Percentiles rank a stretch among this genome's conserved stretches.
Conservation (phyloP, 2,797 vertebrate species). For the Premnoplex brunnescens region DNA sequence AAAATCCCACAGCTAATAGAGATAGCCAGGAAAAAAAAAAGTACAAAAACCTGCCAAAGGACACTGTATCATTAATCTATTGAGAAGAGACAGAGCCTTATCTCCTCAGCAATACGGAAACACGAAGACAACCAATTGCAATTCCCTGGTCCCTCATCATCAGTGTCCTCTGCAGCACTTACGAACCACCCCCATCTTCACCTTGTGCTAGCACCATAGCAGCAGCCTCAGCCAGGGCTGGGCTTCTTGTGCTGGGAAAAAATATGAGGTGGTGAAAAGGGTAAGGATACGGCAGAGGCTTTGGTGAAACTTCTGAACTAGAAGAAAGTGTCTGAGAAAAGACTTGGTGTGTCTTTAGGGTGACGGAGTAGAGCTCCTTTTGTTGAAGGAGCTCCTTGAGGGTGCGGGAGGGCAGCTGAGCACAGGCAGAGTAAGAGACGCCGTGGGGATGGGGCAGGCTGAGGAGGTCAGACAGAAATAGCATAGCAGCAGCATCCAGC, state of each 20-base stretch:
- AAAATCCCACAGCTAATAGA: not conserved
- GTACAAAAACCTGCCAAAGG: not conserved
- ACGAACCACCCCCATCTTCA: not conserved
- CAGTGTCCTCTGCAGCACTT: not conserved
- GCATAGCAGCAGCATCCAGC: slow-evolving; percentile 49
- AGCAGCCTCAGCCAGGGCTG: not conserved
- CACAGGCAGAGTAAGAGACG: not conserved
- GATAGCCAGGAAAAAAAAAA: not conserved
- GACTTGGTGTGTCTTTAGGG: not conserved
- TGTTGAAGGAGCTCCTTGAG: not conserved
- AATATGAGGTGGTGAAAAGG: not conserved
- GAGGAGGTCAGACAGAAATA: slow-evolving; percentile 46
- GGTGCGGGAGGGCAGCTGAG: not conserved
- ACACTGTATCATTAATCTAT: not conserved
- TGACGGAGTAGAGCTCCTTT: not conserved
- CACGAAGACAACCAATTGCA: not conserved
- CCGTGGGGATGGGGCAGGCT: not conserved
- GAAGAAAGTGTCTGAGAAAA: not conserved
- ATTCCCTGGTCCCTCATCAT: not conserved
- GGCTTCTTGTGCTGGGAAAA: not conserved
- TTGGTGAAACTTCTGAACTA: not conserved
- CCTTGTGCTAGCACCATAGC: fast-evolving
- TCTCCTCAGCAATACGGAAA: not conserved
- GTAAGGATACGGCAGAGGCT: not conserved
- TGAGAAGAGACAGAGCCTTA: not conserved